Evolutionary conservation across 2,888 invertebrate genomes (phyloP), one percentile per base, ranked within the genome.

Genomic region (Pyrrhia umbra): DNA sequence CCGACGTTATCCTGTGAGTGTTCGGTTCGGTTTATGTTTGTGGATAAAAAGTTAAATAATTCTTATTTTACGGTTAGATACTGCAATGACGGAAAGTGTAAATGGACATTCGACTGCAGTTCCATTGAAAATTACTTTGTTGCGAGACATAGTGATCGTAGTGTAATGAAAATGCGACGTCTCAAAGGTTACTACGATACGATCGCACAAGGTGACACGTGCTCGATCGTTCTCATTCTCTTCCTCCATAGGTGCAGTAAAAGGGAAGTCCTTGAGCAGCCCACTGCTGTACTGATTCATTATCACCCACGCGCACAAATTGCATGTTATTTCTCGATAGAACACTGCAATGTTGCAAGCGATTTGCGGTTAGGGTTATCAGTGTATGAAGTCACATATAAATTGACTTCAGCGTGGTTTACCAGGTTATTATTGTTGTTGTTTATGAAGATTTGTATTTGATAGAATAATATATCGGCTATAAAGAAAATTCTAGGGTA

Each of bases 261-360:
- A 91, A 94, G 92, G 92, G 85, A 90, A 90, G 90, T 91, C 94
- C 94, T 94, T 94, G 94, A 86, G 60, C 88, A 68, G 79, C 92
- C 92, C 90, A 92, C 92, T 77, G 75, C 69, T 75, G 71, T 76
- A 78, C 84, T 90, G 92, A 92, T 87, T 94, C 93, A 93, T 86
- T 86, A 85, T 85, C 90, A 79, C 94, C 93, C 90, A 94, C 94
- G 88, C 88, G 78, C 49, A 61, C 81, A 84, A 86, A 86, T 85
- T 87, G 84, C 85, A 82, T 77, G 68, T 76, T 76, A 82, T 82
- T 82, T 81, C 81, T 81, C 65, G 80, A 85, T 86, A 82, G 82
- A 75, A 75, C 75, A 61, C 56, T 70, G 71, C 74, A 78, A 67
- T 62, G 79, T 51, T 64, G 65, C 67, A 74, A 80, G 43, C 54